Evolutionary conservation across 2,888 invertebrate species (phyloP), one percentile per base, ranked within the genome.

Genomic region (Trypoxylon attenuatum): DNA sequence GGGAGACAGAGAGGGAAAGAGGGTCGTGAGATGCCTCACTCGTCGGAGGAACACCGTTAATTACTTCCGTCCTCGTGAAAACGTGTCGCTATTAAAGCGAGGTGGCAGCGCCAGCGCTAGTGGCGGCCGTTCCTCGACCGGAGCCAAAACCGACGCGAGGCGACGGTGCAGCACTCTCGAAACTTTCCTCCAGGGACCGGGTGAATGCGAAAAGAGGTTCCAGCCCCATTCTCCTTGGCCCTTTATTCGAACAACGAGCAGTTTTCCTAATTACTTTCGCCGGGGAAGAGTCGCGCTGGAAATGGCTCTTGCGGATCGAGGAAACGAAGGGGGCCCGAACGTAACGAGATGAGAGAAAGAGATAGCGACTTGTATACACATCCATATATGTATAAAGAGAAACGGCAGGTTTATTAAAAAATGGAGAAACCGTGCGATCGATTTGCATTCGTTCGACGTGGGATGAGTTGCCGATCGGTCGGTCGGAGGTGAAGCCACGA

Each of bases 31-130:
- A n/a, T n/a, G n/a, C n/a, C n/a, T n/a, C n/a, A 59, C 59, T 45
- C 68, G 43, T 47, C 57, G 63, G 49, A 57, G 66, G 56, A 73
- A 66, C 69, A 61, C 22, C 66, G 66, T 70, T 73, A 73, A 73
- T 73, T 73, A 64, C 73, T 73, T 73, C 73, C 73, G 73, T 62
- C 71, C 60, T 71, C 58, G 59, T 57, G 66, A 67, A 61, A 68
- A 63, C 68, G 59, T 62, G 71, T 63, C 63, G 71, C 62, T 63
- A 69, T 73, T 71, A 73, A 63, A 60, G 41, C 69, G 16, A 45
- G 39, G 39, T 56, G 38, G 50, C n/a, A 49, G 41, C 25, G 52
- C 39, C 50, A 13, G 33, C 13, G 33, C 33, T 13, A 8, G 33
- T 33, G n/a, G 33, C 5, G 33, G n/a, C 33, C 10, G 33, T 33